phyloP scores from a whole-genome alignment of 2,888 invertebrate genomes.

The Dynastes maya region DNA sequence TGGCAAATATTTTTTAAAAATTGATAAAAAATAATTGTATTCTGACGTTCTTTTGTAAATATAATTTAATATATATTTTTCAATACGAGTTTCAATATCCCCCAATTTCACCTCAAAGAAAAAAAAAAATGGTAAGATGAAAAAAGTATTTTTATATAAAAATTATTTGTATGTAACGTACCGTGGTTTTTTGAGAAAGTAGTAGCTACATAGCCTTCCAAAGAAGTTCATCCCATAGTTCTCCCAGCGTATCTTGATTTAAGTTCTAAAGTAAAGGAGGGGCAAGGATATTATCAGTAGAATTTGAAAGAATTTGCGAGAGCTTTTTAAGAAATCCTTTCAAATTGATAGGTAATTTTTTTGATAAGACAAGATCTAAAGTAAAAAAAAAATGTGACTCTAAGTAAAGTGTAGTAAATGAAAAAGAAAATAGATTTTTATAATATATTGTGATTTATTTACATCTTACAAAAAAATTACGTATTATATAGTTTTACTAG shows the following conservation, averaged over 20 bases:
- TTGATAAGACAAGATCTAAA: constrained; percentile 33
- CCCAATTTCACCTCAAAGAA: neutral
- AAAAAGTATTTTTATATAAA: neutral
- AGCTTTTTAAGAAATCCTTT: no score
- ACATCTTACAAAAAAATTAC: constrained; percentile 54
- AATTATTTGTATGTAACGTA: neutral
- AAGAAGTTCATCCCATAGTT: no score
- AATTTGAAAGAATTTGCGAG: no score
- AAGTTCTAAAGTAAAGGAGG: no score
- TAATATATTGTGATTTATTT: constrained; percentile 54
- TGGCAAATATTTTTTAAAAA: constrained; percentile 48
- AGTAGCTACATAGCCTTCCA: no score
- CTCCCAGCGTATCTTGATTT: no score
- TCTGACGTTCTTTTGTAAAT: constrained; percentile 39
- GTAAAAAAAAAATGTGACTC: constrained; percentile 6
- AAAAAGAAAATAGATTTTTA: constrained; percentile 43
- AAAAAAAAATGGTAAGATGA: neutral
- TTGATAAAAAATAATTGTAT: constrained; percentile 27
- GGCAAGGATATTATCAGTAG: no score
- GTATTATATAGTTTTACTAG: constrained; percentile 53
- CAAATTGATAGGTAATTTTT: constrained; percentile 34
- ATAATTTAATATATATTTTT: constrained; percentile 50
- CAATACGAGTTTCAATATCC: neutral
- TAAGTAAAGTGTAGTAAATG: constrained; percentile 10
- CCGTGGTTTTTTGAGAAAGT: neutral